These are phyloP conservation scores for Lepeophtheirus salmonis DNA, from an alignment of 1,140 invertebrate species.

Conservation along the genomic window DNA sequence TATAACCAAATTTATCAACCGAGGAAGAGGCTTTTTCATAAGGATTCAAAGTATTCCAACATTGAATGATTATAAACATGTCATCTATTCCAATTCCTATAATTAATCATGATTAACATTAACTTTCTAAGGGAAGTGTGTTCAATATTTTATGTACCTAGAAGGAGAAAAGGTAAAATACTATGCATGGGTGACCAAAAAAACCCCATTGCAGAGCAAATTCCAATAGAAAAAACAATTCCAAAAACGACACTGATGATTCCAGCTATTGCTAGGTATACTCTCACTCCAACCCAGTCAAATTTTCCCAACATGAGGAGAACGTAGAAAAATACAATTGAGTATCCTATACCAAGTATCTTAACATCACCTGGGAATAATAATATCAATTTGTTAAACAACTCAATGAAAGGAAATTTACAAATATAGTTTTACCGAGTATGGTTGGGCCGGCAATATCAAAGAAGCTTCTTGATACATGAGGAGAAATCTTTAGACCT, in stretches of 20 bases:
- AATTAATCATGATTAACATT: no score
- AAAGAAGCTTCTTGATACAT: conserved; percentile 35
- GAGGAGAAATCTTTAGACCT: conserved; percentile 7
- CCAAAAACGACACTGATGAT: conserved; percentile 51
- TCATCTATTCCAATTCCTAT: conserved; percentile 61
- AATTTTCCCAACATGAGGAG: conserved; percentile 36
- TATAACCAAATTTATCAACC: conserved; percentile 28
- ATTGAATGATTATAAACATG: conserved; percentile 56
- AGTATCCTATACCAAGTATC: conserved; percentile 33
- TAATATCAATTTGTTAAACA: no score
- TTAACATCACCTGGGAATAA: conserved; percentile 30
- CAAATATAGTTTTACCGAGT: conserved; percentile 28
- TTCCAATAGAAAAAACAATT: conserved; percentile 46
- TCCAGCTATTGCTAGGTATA: conserved; percentile 41
- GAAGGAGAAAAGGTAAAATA: conserved; percentile 54
- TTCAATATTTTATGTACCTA: neutral
- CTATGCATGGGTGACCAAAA: conserved; percentile 60
- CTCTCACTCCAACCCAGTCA: conserved; percentile 35
- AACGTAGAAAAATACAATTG: conserved; percentile 35
- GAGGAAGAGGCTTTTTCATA: conserved; percentile 26
- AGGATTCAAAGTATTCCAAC: conserved; percentile 20
- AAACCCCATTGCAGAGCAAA: conserved; percentile 49
- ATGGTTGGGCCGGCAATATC: conserved; percentile 45
- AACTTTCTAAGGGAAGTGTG: neutral
- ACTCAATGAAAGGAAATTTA: no score